Evolutionary conservation across 2,797 vertebrate genomes (phyloP).

Genomic region (Tolypeutes matacus): DNA sequence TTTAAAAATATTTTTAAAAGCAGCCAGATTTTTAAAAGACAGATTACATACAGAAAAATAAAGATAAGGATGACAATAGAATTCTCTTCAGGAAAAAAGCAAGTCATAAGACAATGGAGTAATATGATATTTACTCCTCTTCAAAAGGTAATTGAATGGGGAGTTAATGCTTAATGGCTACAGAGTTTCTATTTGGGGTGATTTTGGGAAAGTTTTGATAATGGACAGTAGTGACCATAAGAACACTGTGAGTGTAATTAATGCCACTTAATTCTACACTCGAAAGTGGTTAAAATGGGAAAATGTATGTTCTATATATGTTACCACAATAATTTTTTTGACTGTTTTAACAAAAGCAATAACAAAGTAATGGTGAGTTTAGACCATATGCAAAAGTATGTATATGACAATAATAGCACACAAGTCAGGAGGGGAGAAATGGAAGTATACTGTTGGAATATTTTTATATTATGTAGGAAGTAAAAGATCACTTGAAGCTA

Average conservation of each 20-base stretch:
- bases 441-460: too few species aligned
- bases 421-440: not conserved
- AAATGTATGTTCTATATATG: too few species aligned
- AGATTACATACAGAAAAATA: not conserved
- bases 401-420: not conserved
- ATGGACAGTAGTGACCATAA: too few species aligned
- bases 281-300: too few species aligned
- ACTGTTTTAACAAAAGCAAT: not conserved
- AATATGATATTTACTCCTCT: not conserved
- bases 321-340: too few species aligned
- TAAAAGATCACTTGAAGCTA: too few species aligned
- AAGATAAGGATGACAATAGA: not conserved
- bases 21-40: not conserved
- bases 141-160: not conserved
- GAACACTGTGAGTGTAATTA: too few species aligned
- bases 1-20: not conserved
- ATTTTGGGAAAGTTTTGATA: too few species aligned
- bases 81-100: not conserved
- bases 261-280: too few species aligned
- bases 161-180: too few species aligned
- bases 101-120: not conserved
- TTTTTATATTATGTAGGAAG: too few species aligned
- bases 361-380: not conserved
- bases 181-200: too few species aligned
- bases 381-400: not conserved